Conservation (phyloP, 1,140 invertebrate species). For the Ceratina calcarata region DNA sequence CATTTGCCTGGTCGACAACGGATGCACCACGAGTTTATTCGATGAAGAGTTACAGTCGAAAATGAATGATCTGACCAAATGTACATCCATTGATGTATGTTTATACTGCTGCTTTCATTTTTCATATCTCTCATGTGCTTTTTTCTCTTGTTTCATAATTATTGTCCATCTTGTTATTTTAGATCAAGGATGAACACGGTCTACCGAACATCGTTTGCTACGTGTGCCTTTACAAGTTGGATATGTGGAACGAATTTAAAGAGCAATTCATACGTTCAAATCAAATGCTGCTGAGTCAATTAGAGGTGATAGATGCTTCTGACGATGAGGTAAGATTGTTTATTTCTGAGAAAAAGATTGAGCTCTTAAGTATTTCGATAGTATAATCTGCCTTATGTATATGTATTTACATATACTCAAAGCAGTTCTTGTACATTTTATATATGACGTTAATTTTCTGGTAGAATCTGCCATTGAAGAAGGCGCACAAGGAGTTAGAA, state of each 20-base stretch:
- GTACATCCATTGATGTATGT: slow-evolving; percentile 70
- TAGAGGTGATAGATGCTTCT: slow-evolving; percentile 60
- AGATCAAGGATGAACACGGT: slow-evolving; percentile 70
- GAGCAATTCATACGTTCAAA: slow-evolving; percentile 71
- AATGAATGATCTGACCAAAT: slow-evolving; percentile 68
- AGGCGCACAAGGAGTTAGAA: background rate
- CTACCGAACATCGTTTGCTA: slow-evolving; percentile 74
- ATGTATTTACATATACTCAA: background rate
- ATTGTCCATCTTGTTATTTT: background rate
- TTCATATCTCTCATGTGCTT: background rate
- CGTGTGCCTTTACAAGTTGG: slow-evolving; percentile 75
- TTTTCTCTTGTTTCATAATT: background rate
- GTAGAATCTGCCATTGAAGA: slow-evolving; percentile 27
- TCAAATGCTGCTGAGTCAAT: slow-evolving; percentile 66
- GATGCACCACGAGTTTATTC: slow-evolving; percentile 69
- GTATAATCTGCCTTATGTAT: background rate
- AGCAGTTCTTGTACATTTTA: background rate
- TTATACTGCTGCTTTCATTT: background rate
- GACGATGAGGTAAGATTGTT: slow-evolving; percentile 63
- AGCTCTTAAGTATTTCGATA: background rate
- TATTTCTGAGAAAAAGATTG: background rate
- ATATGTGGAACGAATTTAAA: slow-evolving; percentile 77
- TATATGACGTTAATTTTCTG: background rate
- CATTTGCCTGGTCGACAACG: slow-evolving; percentile 70
- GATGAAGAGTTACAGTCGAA: slow-evolving; percentile 57